Evolutionary conservation across 2,888 invertebrate species (phyloP).

Genomic region (Thera obeliscata): DNA sequence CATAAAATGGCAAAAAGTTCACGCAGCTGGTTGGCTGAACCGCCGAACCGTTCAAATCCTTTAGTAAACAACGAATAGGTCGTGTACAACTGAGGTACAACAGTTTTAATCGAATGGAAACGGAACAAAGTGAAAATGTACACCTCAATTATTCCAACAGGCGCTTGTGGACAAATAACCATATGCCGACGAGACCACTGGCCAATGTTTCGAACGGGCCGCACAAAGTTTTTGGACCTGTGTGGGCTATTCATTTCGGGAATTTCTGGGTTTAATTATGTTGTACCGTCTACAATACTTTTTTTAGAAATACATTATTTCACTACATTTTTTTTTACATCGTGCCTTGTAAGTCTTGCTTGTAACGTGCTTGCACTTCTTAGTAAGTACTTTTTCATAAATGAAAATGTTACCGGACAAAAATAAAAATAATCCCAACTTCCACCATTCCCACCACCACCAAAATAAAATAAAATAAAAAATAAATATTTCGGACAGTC

Average conservation of each 20-base stretch:
- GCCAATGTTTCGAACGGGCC: slow-evolving; percentile 54
- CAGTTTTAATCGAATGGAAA: slow-evolving; percentile 84
- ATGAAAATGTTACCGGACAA: no score
- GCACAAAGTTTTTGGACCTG: slow-evolving; percentile 32
- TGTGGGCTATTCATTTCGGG: slow-evolving; percentile 16
- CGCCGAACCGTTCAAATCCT: slow-evolving; percentile 82
- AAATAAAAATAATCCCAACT: no score
- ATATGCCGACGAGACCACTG: slow-evolving; percentile 66
- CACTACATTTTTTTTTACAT: no score
- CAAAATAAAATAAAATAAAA: no score
- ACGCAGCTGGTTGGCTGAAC: slow-evolving; percentile 66
- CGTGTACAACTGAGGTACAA: slow-evolving; percentile 80
- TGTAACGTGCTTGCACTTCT: no score
- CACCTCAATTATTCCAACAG: slow-evolving; percentile 83
- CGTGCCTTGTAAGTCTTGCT: no score
- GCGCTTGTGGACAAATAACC: slow-evolving; percentile 77
- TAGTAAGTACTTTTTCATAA: no score
- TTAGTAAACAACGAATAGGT: slow-evolving; percentile 83
- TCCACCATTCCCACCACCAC: no score
- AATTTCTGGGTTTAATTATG: neutral
- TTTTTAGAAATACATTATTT: no score
- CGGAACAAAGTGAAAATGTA: slow-evolving; percentile 84
- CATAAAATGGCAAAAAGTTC: slow-evolving; percentile 58
- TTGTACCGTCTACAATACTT: neutral
- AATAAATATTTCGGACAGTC: no score